phyloP scores from a whole-genome alignment of 2,113 vertebrate species.

The Piprites chloris region DNA sequence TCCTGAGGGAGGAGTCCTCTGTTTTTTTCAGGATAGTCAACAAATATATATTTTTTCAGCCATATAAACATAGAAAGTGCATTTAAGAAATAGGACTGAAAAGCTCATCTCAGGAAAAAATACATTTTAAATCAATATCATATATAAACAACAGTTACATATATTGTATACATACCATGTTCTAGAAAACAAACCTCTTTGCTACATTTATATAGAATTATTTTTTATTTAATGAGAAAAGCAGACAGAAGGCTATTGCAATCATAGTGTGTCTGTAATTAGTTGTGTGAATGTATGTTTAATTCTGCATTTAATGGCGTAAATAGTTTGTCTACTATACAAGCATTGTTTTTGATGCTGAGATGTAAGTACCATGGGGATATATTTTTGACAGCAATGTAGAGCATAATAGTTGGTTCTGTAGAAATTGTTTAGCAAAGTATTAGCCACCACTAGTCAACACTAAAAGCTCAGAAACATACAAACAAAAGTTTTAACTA shows the following conservation, averaged over 20 bases:
- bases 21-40: neutral
- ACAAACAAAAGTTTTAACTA: neutral
- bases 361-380: neutral
- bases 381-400: neutral
- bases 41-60: neutral
- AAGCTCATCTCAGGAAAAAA: neutral
- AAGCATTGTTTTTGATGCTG: neutral
- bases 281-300: neutral
- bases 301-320: neutral
- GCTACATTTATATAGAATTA: neutral
- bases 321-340: neutral
- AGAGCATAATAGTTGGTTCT: neutral
- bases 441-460: neutral
- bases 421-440: neutral
- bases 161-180: rapidly evolving
- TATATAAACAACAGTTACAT: neutral
- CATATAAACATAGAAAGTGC: neutral
- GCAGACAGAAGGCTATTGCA: neutral
- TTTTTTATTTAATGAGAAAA: neutral
- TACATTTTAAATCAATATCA: neutral
- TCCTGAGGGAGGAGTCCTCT: neutral
- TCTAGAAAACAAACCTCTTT: neutral
- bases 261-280: neutral
- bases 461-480: neutral
- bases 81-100: neutral